Evolutionary conservation across 2,113 vertebrate genomes (phyloP).

Genomic region (Scartelaos histophorus): DNA sequence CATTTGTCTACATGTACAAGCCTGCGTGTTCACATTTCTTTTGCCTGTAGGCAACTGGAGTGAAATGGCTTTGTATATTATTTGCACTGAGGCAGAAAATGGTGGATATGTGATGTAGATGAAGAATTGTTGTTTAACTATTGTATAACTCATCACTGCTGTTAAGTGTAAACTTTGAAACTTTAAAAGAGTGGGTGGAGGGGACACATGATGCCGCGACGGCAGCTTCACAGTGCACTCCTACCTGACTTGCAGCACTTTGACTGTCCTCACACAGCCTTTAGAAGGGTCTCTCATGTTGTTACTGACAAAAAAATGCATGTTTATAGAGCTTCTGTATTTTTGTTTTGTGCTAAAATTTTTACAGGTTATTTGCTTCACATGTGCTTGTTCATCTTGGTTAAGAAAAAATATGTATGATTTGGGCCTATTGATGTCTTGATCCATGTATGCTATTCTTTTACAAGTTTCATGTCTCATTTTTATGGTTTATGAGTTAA

Average conservation of each 20-base stretch:
- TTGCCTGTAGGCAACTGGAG: slow-evolving; percentile 42
- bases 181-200: neutral
- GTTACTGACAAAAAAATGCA: neutral
- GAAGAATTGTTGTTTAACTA: slow-evolving; percentile 1
- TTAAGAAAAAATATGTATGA: neutral
- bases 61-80: slow-evolving; percentile 7
- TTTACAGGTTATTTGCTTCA: too few species aligned
- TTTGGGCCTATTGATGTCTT: neutral
- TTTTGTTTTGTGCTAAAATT: neutral
- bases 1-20: slow-evolving; percentile 35
- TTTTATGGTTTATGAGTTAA: neutral
- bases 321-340: neutral
- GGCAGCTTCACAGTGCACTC: neutral
- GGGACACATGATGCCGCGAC: neutral
- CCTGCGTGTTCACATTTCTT: slow-evolving; percentile 36
- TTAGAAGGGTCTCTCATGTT: neutral
- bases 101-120: neutral
- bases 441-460: neutral
- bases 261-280: neutral
- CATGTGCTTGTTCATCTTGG: too few species aligned
- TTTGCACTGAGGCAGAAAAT: slow-evolving; percentile 19
- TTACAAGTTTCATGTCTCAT: neutral
- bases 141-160: neutral
- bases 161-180: neutral
- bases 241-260: neutral